Percentiles rank a stretch among this genome's conserved stretches.
These are phyloP conservation scores for Cheilosia vernalis DNA, from an alignment of 2,888 invertebrate genomes.

Conservation along the genomic window DNA sequence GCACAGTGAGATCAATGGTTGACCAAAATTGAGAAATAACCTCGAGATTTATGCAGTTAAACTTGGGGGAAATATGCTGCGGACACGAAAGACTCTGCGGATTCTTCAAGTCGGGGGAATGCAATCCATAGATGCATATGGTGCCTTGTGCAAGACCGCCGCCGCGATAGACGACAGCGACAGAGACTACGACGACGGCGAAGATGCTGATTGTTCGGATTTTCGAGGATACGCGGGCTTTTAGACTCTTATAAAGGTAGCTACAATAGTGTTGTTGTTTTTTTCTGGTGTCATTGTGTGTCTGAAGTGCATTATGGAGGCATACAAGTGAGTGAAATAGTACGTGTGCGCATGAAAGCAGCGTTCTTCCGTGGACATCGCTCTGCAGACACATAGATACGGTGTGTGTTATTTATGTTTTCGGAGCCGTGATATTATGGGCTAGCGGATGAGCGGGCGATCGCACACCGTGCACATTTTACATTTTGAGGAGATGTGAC, in stretches of 20 bases:
- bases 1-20: conserved; percentile 19
- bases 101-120: not conserved
- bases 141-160: conserved; percentile 55
- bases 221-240: conserved; percentile 51
- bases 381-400: conserved; percentile 25
- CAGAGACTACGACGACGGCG: conserved; percentile 1
- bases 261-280: not conserved
- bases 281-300: conserved; percentile 37
- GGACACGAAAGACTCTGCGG: conserved; percentile 36
- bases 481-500: conserved; percentile 71
- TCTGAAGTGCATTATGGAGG: conserved; percentile 45
- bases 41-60: conserved; percentile 62
- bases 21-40: conserved; percentile 73
- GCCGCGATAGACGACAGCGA: not conserved
- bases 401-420: conserved; percentile 62
- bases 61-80: conserved; percentile 37
- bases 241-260: conserved; percentile 7
- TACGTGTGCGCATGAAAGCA: conserved; percentile 65
- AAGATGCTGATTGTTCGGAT: conserved; percentile 35
- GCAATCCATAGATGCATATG: conserved; percentile 35
- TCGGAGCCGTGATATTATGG: conserved; percentile 49
- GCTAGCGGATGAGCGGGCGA: conserved; percentile 50
- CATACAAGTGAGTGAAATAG: conserved; percentile 50
- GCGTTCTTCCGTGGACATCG: conserved; percentile 51
- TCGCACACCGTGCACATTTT: conserved; percentile 58